phyloP scores from a whole-genome alignment of 2,113 vertebrate species.

The Cottus gobio region DNA sequence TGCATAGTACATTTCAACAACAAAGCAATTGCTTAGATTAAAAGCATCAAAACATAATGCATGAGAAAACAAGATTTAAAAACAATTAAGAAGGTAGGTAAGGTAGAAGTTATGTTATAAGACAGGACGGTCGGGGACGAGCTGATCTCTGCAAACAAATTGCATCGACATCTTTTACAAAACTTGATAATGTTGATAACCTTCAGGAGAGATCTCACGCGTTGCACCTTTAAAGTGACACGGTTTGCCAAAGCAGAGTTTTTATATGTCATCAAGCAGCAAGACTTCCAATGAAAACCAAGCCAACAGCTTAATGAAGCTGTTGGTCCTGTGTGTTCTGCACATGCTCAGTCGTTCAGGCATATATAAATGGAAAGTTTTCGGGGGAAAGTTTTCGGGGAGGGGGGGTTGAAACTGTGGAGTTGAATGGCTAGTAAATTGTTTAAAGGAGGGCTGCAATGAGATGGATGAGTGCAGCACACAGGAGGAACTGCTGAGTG shows the following conservation, averaged over 20 bases:
- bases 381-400: neutral
- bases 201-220: neutral
- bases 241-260: neutral
- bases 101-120: too few species aligned
- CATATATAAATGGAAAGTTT: conserved; percentile 35
- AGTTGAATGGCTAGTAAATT: conserved; percentile 31
- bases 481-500: conserved; percentile 47
- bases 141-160: too few species aligned
- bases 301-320: neutral
- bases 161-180: too few species aligned
- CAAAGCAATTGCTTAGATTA: too few species aligned
- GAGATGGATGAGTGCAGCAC: conserved; percentile 50
- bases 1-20: too few species aligned
- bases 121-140: too few species aligned
- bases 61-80: too few species aligned
- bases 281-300: neutral
- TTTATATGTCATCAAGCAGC: neutral
- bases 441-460: conserved; percentile 43
- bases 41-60: too few species aligned
- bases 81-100: too few species aligned
- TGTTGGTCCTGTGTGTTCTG: neutral
- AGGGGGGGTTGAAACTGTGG: conserved; percentile 5
- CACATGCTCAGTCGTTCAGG: neutral
- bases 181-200: neutral
- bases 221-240: neutral